Conservation (phyloP, 1,140 invertebrate genomes). For the Nasonia longicornis region DNA sequence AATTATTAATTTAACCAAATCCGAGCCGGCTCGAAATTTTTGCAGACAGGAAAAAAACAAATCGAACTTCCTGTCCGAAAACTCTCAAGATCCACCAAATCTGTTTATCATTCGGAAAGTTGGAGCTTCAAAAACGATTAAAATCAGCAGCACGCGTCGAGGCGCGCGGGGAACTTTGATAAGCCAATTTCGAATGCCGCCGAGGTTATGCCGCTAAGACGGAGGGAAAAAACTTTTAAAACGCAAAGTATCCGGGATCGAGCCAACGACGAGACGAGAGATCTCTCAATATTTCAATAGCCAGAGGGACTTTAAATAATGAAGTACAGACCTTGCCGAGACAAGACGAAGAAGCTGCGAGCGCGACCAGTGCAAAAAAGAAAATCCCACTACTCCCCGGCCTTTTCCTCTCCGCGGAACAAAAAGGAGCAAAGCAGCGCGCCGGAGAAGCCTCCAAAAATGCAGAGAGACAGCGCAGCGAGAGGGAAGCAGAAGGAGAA, state of each 20-base stretch:
- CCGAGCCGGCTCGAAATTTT: background rate
- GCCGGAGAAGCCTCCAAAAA: background rate
- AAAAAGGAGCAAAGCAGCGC: background rate
- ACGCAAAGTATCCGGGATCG: conserved; percentile 23
- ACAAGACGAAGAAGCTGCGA: background rate
- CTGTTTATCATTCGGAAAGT: conserved; percentile 33
- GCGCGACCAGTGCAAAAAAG: background rate
- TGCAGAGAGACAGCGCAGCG: conserved; percentile 6
- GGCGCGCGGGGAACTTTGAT: conserved; percentile 23
- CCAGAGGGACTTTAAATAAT: conserved; percentile 43
- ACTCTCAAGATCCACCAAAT: background rate
- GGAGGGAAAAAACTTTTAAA: conserved; percentile 28
- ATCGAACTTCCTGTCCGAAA: no score
- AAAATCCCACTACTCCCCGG: background rate
- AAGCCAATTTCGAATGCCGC: conserved; percentile 33
- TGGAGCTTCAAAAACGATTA: conserved; percentile 29
- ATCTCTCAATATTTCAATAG: conserved; percentile 41
- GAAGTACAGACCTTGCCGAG: background rate
- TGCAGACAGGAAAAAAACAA: no score
- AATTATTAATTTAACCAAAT: conserved; percentile 19
- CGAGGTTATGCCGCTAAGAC: background rate
- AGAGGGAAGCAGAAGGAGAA: conserved; percentile 13
- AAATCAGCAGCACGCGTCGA: conserved; percentile 29
- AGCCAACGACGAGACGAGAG: conserved; percentile 1
- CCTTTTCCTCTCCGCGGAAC: background rate